These are phyloP conservation scores for Eclectus roratus DNA, from an alignment of 2,113 vertebrate genomes.

Conservation along the genomic window DNA sequence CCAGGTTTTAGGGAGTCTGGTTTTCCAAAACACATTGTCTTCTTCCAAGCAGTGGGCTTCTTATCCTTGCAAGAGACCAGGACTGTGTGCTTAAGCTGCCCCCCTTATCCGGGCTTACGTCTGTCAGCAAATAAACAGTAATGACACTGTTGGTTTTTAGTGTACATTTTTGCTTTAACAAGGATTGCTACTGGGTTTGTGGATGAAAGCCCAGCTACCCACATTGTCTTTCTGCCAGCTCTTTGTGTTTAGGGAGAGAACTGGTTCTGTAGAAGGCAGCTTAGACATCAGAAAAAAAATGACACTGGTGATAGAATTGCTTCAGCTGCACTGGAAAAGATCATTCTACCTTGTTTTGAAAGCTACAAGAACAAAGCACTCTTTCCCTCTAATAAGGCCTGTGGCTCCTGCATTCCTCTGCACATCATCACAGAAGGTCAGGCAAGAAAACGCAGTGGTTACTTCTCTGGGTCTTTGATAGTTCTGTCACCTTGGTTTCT, in stretches of 20 bases:
- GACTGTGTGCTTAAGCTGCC: not conserved
- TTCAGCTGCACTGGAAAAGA: slow-evolving; percentile 39
- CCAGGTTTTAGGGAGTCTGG: not conserved
- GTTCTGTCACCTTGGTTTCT: slow-evolving; percentile 45
- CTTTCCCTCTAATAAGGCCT: slow-evolving; percentile 42
- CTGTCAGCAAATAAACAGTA: not conserved
- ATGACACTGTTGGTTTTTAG: not conserved
- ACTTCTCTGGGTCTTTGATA: slow-evolving; percentile 50
- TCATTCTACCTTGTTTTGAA: slow-evolving; percentile 44
- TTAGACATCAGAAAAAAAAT: slow-evolving; percentile 32
- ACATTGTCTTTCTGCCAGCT: not conserved
- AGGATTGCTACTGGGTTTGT: not conserved
- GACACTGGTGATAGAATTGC: slow-evolving; percentile 11
- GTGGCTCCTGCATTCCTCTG: slow-evolving; percentile 14
- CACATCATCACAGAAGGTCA: slow-evolving; percentile 50
- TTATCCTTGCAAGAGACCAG: not conserved
- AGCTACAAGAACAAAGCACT: slow-evolving; percentile 23
- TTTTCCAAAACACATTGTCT: not conserved
- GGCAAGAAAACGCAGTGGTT: slow-evolving; percentile 27
- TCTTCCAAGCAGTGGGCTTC: not conserved
- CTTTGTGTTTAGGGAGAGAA: slow-evolving; percentile 1
- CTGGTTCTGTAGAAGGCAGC: not conserved
- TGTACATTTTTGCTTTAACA: not conserved
- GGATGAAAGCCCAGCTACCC: not conserved
- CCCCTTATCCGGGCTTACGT: rapidly evolving